Base-by-base conservation (phyloP, 64 coral and sea anemone species). In the Pocillopora damicornis region DNA sequence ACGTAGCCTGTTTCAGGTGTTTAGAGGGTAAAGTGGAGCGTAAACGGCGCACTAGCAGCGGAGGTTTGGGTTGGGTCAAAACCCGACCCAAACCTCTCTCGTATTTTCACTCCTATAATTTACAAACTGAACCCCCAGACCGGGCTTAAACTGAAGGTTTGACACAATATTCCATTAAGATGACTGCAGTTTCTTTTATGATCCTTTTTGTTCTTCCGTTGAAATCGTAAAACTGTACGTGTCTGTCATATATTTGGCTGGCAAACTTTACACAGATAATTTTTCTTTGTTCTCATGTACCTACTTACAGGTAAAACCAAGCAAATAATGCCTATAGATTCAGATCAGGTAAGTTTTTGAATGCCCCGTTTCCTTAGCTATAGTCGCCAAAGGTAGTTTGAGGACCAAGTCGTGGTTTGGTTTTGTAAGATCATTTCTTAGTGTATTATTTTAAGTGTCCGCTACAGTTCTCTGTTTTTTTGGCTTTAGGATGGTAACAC, bases 401-500 rank as follows among this genome's bases (percentile, higher is more conserved):
- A 11, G 20, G 11, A 10, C 4, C 20, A 71, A 11, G 9, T 25
- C 18, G 20, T 25, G 17, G 30, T 30, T 30, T 30, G 30, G 30
- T 30, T 30, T 30, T 30, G 0, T 30, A 30, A 30, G 30, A 30
- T 30, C 30, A 30, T 30, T 30, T 30, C 30, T 30, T 30, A 30
- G 30, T 30, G 30, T 30, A 30, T 30, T 67, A 20, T 16, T 1
- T 16, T 67, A 67, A 67, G 11, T 30, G 67, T 51, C 42, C 42
- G 7, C 2, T 4, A 71, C 11, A 30, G 11, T 11, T 71, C 67
- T 71, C 25, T 1, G 30, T 30, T 30, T 11, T n/a, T 71, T 71
- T 71, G 5, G 20, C 15, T 13, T 45, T 76, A 90, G 88, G 88
- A 90, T 74, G 79, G 88, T 37, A 30, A 72, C 22, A 83, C 88